These are phyloP conservation scores for Metaphire vulgaris DNA, from an alignment of 1,140 invertebrate species.

Conservation along the genomic window DNA sequence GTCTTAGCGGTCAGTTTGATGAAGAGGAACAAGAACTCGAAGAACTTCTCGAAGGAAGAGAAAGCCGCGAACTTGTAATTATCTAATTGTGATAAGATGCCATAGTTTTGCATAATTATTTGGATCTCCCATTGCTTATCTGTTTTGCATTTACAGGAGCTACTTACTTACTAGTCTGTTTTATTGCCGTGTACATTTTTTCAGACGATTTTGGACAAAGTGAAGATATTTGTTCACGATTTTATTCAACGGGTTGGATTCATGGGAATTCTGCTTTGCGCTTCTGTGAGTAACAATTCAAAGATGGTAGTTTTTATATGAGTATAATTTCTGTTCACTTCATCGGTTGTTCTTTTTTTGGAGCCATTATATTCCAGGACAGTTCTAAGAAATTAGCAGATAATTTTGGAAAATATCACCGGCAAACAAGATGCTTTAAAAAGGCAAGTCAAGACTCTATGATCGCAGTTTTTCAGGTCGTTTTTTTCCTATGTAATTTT, in stretches of 20 bases:
- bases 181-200: no score
- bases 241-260: conserved; percentile 93
- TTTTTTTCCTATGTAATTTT: conserved; percentile 40
- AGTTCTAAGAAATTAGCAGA: neutral
- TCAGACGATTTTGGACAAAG: conserved; percentile 65
- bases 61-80: neutral
- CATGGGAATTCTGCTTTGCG: conserved; percentile 92
- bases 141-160: no score
- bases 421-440: conserved; percentile 18
- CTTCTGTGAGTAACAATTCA: conserved; percentile 63
- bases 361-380: neutral
- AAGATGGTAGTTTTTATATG: neutral
- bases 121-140: no score
- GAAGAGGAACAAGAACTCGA: conserved; percentile 73
- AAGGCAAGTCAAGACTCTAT: no score
- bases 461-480: no score
- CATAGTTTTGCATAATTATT: no score
- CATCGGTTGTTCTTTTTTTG: neutral
- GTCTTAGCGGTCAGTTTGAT: conserved; percentile 66
- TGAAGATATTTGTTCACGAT: conserved; percentile 80
- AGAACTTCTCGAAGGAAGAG: conserved; percentile 48
- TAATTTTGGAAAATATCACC: neutral
- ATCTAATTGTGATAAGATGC: no score
- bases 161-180: conserved; percentile 6
- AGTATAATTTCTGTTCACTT: no score